Evolutionary conservation across 2,797 vertebrate genomes (phyloP).

Genomic region (Peromyscus nudipes): DNA sequence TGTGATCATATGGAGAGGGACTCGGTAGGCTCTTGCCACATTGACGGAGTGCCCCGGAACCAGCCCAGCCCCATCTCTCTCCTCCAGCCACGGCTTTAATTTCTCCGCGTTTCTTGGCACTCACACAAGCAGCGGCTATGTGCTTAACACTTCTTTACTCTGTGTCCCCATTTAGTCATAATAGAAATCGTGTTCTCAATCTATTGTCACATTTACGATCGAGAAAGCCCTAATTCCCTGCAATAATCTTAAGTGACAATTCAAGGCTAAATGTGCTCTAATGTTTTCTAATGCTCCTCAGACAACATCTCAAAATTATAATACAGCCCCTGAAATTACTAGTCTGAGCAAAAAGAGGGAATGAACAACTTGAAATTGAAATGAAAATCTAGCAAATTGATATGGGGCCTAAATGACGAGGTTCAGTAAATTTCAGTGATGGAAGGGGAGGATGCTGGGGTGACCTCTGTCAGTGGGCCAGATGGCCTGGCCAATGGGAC

Average conservation of each 20-base stretch:
- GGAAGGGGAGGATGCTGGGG: neutral
- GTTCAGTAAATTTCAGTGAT: neutral
- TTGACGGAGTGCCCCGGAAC: accelerated
- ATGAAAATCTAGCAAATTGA: conserved; percentile 87
- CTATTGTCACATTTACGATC: conserved; percentile 82
- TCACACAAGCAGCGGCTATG: conserved; percentile 1
- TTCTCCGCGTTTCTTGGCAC: neutral
- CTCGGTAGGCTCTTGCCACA: accelerated
- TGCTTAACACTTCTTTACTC: conserved; percentile 78
- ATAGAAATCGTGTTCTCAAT: conserved; percentile 82
- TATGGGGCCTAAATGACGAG: conserved; percentile 71
- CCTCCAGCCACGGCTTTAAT: neutral
- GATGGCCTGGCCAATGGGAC: neutral
- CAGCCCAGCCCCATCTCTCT: neutral
- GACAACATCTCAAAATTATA: conserved; percentile 88
- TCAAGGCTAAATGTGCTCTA: conserved; percentile 87
- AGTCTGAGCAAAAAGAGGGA: conserved; percentile 85
- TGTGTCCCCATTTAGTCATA: conserved; percentile 82
- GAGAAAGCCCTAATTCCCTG: conserved; percentile 83
- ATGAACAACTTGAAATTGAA: conserved; percentile 84
- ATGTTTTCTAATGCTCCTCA: conserved; percentile 87
- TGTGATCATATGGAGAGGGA: too few relatives aligned
- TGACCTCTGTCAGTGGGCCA: neutral
- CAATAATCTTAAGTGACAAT: conserved; percentile 88
- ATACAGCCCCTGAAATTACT: conserved; percentile 85